Percentiles rank a stretch among this genome's conserved stretches.
phyloP scores from a whole-genome alignment of 35 echinoderm and acorn worm genomes.

The Apostichopus japonicus region DNA sequence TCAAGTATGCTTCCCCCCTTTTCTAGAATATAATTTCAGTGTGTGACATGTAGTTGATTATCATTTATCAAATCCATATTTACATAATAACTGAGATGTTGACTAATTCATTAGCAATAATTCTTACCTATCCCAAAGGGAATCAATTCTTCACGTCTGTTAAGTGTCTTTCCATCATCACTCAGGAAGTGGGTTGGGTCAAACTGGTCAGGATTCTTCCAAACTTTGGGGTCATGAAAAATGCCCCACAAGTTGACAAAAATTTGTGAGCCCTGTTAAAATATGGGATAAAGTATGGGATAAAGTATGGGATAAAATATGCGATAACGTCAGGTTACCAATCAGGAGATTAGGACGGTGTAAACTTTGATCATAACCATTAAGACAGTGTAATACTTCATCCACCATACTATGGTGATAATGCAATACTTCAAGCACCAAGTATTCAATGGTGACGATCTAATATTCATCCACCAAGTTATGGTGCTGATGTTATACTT shows the following conservation, averaged over 20 bases:
- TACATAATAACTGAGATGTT: background rate
- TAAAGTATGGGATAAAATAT: no score
- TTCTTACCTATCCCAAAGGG: constrained; percentile 77
- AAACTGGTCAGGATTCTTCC: constrained; percentile 78
- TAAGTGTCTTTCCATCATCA: constrained; percentile 49
- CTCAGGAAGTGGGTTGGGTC: constrained; percentile 74
- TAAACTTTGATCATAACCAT: no score
- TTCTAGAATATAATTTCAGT: background rate
- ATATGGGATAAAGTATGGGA: constrained; percentile 14
- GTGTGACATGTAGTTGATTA: background rate
- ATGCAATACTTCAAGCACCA: no score
- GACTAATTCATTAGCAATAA: background rate
- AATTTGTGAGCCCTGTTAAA: constrained; percentile 33
- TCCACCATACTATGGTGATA: no score
- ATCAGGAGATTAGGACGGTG: no score
- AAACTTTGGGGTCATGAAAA: constrained; percentile 62
- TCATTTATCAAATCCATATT: background rate
- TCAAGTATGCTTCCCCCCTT: background rate
- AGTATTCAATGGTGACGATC: no score
- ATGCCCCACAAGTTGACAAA: constrained; percentile 72
- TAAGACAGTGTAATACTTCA: no score
- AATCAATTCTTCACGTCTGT: constrained; percentile 62
- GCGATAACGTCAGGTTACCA: no score
- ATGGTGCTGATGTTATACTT: no score
- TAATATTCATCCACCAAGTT: no score